Base-by-base conservation (phyloP, 2,797 vertebrate species). In the Ara ararauna region DNA sequence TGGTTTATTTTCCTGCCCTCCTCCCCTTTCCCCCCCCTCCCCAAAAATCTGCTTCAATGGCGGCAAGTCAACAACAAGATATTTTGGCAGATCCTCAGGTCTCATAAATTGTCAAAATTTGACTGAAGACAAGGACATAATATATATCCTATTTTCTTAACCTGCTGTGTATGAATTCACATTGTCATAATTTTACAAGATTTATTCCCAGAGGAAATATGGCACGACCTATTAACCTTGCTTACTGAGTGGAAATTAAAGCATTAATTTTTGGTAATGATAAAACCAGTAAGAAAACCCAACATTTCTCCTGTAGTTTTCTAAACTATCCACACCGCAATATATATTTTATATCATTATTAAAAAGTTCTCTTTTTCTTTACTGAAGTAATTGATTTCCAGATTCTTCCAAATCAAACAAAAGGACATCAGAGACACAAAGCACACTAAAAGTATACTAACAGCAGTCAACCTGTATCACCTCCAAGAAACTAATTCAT, bases 41-140 rank as follows among this genome's bases (percentile, higher is more conserved):
- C 56, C 34, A 36, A 60, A 60, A 96, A 74, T 77, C 91, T 89
- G 93, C 66, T 88, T 88, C 68, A 72, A 16, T 53, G 48, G 76
- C 70, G 68, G 2, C 24, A 89, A 77, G 73, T 88, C 73, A 96
- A 76, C 11, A 76, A 48, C 3, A 81, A 18, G 20, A 64, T 22
- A 75, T 93, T 90, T 72, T 93, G 85, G 85, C 85, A 93, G 72
- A 86, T 81, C 56, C 27, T 95, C 83, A 47, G 50, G 66, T 84
- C 58, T 81, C 85, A 60, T 79, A 90, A 85, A 58, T 53, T 53
- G 68, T 66, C 29, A 30, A 82, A 74, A 36, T 83, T 30, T 75
- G 50, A 91, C 3, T 85, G 66, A 78, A 92, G 73, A 71, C 54
- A 83, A 80, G 44, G 34, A 85, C 29, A 38, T 68, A 50, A 84